phyloP scores from a whole-genome alignment of 92 coral and sea anemone species.

The Micromussa lordhowensis region DNA sequence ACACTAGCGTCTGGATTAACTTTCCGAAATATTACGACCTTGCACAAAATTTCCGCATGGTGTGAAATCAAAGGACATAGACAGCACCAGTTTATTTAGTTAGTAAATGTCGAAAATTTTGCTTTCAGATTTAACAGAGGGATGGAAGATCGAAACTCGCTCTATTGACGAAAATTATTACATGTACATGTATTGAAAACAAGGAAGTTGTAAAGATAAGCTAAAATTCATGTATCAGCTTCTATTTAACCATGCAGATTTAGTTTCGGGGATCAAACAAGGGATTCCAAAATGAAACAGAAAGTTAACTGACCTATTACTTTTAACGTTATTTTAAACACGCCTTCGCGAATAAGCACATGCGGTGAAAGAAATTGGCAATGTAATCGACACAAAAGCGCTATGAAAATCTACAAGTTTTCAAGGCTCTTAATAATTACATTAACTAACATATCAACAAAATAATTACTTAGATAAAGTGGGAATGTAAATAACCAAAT shows the following conservation, averaged over 20 bases:
- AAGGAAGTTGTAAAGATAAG: background rate
- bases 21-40: background rate
- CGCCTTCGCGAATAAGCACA: background rate
- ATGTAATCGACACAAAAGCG: background rate
- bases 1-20: background rate
- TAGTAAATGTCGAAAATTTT: too few species aligned
- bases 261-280: background rate
- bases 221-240: too few species aligned
- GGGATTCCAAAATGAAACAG: background rate
- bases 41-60: background rate
- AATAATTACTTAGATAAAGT: background rate
- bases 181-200: background rate
- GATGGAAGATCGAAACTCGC: background rate
- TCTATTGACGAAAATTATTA: background rate
- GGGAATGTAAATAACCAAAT: background rate
- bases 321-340: background rate
- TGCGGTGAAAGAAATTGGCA: background rate
- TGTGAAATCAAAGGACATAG: background rate
- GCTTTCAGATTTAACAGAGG: background rate
- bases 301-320: background rate
- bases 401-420: slow-evolving; percentile 7
- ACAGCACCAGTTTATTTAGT: background rate
- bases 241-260: background rate
- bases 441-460: background rate
- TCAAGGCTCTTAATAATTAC: background rate